These are phyloP conservation scores for Pempheris klunzingeri DNA, from an alignment of 2,797 vertebrate genomes.

Conservation along the genomic window DNA sequence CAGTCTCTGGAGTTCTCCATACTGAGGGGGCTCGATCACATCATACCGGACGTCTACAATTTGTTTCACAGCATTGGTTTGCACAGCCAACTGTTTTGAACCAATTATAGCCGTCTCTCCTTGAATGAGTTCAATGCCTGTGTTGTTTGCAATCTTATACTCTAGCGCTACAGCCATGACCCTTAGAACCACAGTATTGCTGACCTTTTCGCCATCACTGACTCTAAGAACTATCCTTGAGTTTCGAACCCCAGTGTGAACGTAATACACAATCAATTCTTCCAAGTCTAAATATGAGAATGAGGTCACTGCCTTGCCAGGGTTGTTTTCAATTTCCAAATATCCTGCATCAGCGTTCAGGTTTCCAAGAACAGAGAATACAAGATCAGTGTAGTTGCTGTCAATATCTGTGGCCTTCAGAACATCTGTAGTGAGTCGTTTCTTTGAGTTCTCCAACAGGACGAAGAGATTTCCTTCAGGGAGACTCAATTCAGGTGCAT, in stretches of 20 bases:
- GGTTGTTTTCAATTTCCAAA: slow-evolving; percentile 87
- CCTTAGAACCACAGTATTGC: slow-evolving; percentile 91
- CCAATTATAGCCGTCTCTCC: slow-evolving; percentile 85
- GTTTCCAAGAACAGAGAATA: slow-evolving; percentile 90
- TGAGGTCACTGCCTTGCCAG: slow-evolving; percentile 82
- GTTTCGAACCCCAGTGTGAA: slow-evolving; percentile 89
- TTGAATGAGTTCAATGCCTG: slow-evolving; percentile 86
- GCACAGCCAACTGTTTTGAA: slow-evolving; percentile 85
- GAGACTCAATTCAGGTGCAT: slow-evolving; percentile 90
- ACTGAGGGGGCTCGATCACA: slow-evolving; percentile 85
- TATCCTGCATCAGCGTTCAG: slow-evolving; percentile 90
- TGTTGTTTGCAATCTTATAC: slow-evolving; percentile 89
- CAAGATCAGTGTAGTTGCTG: slow-evolving; percentile 82
- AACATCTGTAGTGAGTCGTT: slow-evolving; percentile 84
- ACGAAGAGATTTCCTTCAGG: slow-evolving; percentile 91
- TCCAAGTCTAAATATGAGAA: slow-evolving; percentile 89
- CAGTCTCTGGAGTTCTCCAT: slow-evolving; percentile 89
- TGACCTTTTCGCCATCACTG: slow-evolving; percentile 91
- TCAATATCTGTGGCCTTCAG: slow-evolving; percentile 89
- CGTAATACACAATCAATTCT: slow-evolving; percentile 86
- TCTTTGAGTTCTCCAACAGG: slow-evolving; percentile 91
- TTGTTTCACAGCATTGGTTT: slow-evolving; percentile 87
- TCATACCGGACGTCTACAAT: slow-evolving; percentile 86
- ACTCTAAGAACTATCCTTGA: slow-evolving; percentile 92
- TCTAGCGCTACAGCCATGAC: slow-evolving; percentile 88